Percentiles rank a stretch among this genome's conserved stretches.
Evolutionary conservation across 2,888 invertebrate genomes (phyloP).

Genomic region (Chesias legatella): DNA sequence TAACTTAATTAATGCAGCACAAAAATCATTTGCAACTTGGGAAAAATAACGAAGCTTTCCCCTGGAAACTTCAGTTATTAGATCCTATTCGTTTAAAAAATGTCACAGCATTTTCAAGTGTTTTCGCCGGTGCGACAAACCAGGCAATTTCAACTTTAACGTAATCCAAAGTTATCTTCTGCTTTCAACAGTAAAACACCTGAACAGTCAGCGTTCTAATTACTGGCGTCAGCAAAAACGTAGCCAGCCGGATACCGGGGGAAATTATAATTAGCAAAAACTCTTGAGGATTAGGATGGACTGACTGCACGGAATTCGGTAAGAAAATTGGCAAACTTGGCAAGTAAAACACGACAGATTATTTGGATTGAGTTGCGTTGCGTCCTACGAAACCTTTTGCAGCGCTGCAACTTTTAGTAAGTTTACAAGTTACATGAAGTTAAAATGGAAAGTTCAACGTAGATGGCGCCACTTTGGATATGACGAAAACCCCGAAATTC

Average conservation of each 20-base stretch:
- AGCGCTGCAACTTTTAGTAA: background rate
- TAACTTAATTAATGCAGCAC: too few relatives aligned
- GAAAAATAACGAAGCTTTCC: too few relatives aligned
- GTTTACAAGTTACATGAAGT: too few relatives aligned
- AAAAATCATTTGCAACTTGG: too few relatives aligned
- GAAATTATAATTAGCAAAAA: slow-evolving; percentile 35
- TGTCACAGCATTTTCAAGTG: slow-evolving; percentile 1
- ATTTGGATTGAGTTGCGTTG: slow-evolving; percentile 11
- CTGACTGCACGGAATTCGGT: slow-evolving; percentile 28
- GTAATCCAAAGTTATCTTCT: slow-evolving; percentile 21
- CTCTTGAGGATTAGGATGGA: slow-evolving; percentile 28
- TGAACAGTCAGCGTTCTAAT: slow-evolving; percentile 27
- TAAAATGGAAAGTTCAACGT: too few relatives aligned
- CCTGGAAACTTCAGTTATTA: too few relatives aligned
- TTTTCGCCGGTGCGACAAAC: slow-evolving; percentile 14
- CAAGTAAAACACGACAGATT: slow-evolving; percentile 14
- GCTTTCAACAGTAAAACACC: slow-evolving; percentile 23
- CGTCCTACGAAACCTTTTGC: background rate
- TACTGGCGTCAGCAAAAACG: slow-evolving; percentile 31
- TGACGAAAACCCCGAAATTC: too few relatives aligned
- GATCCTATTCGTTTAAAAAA: too few relatives aligned
- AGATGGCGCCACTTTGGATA: too few relatives aligned
- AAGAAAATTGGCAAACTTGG: slow-evolving; percentile 31
- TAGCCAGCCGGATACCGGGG: slow-evolving; percentile 2
- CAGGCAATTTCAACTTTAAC: slow-evolving; percentile 15